phyloP scores from a whole-genome alignment of 2,888 invertebrate genomes.

The Sipha maydis region DNA sequence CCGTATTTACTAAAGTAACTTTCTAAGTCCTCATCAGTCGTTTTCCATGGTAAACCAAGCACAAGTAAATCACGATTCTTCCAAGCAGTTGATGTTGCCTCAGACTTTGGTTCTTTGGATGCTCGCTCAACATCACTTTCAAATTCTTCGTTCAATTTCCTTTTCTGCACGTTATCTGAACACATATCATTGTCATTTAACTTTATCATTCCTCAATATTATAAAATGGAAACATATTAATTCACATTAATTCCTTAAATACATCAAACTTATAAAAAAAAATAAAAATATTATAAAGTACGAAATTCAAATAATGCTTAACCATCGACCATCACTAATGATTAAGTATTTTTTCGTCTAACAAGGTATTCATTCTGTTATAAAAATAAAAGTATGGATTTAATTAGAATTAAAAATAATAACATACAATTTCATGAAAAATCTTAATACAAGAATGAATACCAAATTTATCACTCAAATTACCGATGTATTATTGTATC shows the following conservation, averaged over 20 bases:
- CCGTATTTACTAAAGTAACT: slow-evolving; percentile 98
- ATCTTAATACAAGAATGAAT: not conserved
- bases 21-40: slow-evolving; percentile 92
- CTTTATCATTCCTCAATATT: slow-evolving; percentile 64
- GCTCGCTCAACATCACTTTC: slow-evolving; percentile 87
- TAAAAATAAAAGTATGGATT: not conserved
- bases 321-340: not conserved
- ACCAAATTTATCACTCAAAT: not conserved
- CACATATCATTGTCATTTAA: slow-evolving; percentile 64
- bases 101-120: slow-evolving; percentile 83
- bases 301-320: not conserved
- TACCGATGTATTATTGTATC: not conserved
- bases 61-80: slow-evolving; percentile 97
- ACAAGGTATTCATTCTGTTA: slow-evolving; percentile 11
- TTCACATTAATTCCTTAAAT: slow-evolving; percentile 50
- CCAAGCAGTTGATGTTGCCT: slow-evolving; percentile 89
- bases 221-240: slow-evolving; percentile 53
- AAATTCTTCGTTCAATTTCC: slow-evolving; percentile 93
- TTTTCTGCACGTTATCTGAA: slow-evolving; percentile 82
- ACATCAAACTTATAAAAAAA: slow-evolving; percentile 45
- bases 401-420: not conserved
- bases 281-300: slow-evolving; percentile 4
- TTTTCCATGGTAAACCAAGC: slow-evolving; percentile 97
- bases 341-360: not conserved
- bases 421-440: not conserved